Percentiles rank a stretch among this genome's conserved stretches.
These are phyloP conservation scores for Pachydiplax longipennis DNA, from an alignment of 2,888 invertebrate species.

Conservation along the genomic window DNA sequence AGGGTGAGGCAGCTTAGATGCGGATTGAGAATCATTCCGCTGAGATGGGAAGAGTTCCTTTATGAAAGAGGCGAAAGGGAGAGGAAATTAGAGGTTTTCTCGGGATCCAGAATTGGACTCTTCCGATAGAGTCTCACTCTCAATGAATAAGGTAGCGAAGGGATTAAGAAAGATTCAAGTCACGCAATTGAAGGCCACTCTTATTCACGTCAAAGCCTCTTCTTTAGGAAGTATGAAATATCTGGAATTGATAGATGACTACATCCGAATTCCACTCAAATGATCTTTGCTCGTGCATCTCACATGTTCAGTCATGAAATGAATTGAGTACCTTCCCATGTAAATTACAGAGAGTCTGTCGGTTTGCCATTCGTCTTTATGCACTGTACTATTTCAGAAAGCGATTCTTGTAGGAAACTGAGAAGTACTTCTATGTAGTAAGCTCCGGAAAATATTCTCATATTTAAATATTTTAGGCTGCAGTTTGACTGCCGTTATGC, in stretches of 20 bases:
- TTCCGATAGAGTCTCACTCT: conserved; percentile 9
- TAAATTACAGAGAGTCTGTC: no score
- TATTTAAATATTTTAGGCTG: no score
- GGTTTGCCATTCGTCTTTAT: no score
- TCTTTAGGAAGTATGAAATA: not conserved
- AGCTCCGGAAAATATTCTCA: no score
- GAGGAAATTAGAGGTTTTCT: not conserved
- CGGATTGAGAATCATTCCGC: conserved; percentile 11
- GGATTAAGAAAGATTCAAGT: conserved; percentile 13
- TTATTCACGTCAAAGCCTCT: not conserved
- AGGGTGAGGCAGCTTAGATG: not conserved
- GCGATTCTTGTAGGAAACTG: no score
- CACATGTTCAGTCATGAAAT: not conserved
- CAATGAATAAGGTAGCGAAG: conserved; percentile 21
- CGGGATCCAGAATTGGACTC: not conserved
- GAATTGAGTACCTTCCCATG: no score
- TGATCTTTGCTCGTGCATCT: not conserved
- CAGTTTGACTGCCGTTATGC: no score
- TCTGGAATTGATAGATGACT: not conserved
- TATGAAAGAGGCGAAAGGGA: no score
- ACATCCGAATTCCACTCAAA: not conserved
- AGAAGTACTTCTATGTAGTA: no score
- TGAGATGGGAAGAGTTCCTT: not conserved
- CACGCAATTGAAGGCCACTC: not conserved
- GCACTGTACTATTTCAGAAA: no score